phyloP scores from a whole-genome alignment of 92 coral and sea anemone species.

The Porites rus region DNA sequence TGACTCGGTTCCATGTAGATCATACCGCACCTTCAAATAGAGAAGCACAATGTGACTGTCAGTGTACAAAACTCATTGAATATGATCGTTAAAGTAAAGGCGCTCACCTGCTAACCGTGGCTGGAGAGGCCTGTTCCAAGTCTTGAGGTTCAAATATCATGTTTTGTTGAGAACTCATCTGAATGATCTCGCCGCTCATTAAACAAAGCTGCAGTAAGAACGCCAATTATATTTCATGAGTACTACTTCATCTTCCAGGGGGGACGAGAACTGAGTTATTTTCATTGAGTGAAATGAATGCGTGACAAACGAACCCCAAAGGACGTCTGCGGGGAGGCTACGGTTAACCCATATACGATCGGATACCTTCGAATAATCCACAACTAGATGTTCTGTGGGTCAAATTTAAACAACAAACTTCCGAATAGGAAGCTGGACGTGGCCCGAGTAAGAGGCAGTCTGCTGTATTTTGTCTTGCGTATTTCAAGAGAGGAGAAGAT shows the following conservation, averaged over 20 bases:
- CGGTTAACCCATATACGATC: too few relatives aligned
- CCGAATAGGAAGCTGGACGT: too few relatives aligned
- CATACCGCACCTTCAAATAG: constrained; percentile 88
- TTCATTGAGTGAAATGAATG: too few relatives aligned
- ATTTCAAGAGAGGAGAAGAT: too few relatives aligned
- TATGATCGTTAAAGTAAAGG: neutral
- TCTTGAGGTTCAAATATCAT: constrained; percentile 99
- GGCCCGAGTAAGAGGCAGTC: too few relatives aligned
- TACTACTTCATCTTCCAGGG: neutral
- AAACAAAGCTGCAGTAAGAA: constrained; percentile 80
- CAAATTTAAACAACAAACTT: too few relatives aligned
- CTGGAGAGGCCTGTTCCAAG: constrained; percentile 97
- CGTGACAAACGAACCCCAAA: too few relatives aligned
- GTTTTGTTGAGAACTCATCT: constrained; percentile 94
- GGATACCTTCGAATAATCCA: too few relatives aligned
- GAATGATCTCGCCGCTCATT: constrained; percentile 99
- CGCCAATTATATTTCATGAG: neutral
- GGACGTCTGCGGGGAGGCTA: too few relatives aligned
- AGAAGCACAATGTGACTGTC: neutral
- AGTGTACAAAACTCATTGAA: neutral
- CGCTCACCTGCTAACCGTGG: constrained; percentile 94
- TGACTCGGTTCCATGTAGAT: constrained; percentile 97
- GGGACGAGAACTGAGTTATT: too few relatives aligned
- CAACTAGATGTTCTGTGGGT: too few relatives aligned
- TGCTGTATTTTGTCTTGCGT: too few relatives aligned